Evolutionary conservation across 2,888 invertebrate species (phyloP).

Genomic region (Andrena trimmerana): DNA sequence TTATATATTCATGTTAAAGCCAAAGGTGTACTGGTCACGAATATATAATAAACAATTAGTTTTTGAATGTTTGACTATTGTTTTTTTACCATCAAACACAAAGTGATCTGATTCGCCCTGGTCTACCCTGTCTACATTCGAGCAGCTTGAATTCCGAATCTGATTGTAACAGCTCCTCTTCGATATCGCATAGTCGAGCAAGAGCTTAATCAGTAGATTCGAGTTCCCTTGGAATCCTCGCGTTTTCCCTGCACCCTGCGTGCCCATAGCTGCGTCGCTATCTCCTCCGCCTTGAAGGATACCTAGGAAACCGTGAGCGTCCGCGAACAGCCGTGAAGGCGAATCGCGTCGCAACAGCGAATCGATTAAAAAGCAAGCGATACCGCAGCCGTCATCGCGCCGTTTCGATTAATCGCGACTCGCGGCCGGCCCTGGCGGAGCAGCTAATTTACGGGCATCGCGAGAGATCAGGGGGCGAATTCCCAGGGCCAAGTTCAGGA

Average conservation of each 20-base stretch:
- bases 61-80: too few relatives aligned
- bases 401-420: constrained; percentile 18
- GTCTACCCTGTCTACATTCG: too few relatives aligned
- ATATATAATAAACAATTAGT: too few relatives aligned
- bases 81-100: too few relatives aligned
- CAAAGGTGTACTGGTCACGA: too few relatives aligned
- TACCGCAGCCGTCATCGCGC: not conserved
- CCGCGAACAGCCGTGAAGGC: not conserved
- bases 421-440: not conserved
- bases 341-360: not conserved
- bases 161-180: too few relatives aligned
- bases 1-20: too few relatives aligned
- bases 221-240: not conserved
- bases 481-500: constrained; percentile 35
- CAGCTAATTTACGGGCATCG: constrained; percentile 22
- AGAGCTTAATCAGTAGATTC: not conserved
- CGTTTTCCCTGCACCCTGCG: not conserved
- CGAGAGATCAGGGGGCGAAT: not conserved
- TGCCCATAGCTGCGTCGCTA: not conserved
- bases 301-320: not conserved
- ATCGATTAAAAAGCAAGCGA: not conserved
- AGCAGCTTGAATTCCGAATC: too few relatives aligned
- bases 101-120: too few relatives aligned
- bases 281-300: not conserved
- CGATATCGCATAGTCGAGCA: too few relatives aligned